Conservation (phyloP, 2,888 invertebrate species). For the Brachycybe producta region DNA sequence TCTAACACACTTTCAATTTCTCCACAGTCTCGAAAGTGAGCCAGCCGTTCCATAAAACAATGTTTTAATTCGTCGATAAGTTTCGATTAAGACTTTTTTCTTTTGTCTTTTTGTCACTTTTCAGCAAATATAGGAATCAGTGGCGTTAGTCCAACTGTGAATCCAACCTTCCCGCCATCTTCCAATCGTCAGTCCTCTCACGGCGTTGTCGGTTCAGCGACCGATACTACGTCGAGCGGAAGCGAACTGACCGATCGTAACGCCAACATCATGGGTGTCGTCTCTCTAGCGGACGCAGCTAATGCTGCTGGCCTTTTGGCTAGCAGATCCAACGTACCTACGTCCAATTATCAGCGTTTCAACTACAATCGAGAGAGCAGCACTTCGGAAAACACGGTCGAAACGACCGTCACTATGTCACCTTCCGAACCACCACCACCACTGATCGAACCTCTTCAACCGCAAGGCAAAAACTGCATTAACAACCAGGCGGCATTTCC, state of each 20-base stretch:
- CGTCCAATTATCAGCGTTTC: constrained; percentile 4
- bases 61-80: neutral
- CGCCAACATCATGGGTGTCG: constrained; percentile 17
- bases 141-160: constrained; percentile 41
- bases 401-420: constrained; percentile 45
- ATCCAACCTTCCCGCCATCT: constrained; percentile 31
- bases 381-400: constrained; percentile 43
- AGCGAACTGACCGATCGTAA: constrained; percentile 27
- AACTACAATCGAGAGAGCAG: constrained; percentile 25
- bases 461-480: constrained; percentile 37
- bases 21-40: too few relatives aligned
- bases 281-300: constrained; percentile 4
- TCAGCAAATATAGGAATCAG: constrained; percentile 36
- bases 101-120: constrained; percentile 20
- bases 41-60: too few relatives aligned
- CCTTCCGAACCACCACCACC: constrained; percentile 33
- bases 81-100: constrained; percentile 6
- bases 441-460: neutral
- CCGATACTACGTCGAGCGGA: constrained; percentile 22
- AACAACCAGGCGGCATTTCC: constrained; percentile 39
- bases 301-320: neutral
- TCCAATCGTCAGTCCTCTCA: constrained; percentile 1
- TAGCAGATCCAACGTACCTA: neutral
- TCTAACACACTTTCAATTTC: too few relatives aligned
- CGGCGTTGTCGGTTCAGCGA: neutral